These are phyloP conservation scores for Danionella dracula DNA, from an alignment of 2,797 vertebrate species.

Conservation along the genomic window DNA sequence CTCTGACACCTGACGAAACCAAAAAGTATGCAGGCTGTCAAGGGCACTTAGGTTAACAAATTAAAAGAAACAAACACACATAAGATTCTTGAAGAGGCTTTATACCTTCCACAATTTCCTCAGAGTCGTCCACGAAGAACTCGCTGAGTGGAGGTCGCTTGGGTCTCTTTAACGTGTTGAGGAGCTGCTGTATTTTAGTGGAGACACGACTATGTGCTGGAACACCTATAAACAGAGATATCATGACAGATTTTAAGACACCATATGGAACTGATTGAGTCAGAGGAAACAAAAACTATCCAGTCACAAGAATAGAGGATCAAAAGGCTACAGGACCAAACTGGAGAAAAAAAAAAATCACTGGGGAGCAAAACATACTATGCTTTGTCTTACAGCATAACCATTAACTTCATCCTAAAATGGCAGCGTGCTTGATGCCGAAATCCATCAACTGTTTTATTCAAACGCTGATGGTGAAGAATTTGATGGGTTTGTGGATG, in stretches of 20 bases:
- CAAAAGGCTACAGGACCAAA: constrained; percentile 63
- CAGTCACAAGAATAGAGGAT: constrained; percentile 44
- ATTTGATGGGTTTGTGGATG: too few relatives aligned
- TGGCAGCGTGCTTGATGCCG: too few relatives aligned
- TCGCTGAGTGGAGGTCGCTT: constrained; percentile 94
- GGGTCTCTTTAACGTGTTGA: constrained; percentile 95
- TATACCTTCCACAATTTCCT: constrained; percentile 96
- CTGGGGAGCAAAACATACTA: too few relatives aligned
- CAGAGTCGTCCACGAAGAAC: constrained; percentile 94
- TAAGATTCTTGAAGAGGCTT: too few relatives aligned
- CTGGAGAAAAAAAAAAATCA: constrained; percentile 63
- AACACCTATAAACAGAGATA: constrained; percentile 75
- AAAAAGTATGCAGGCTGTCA: too few relatives aligned
- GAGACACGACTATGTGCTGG: constrained; percentile 94
- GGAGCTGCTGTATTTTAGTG: constrained; percentile 96
- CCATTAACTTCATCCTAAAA: too few relatives aligned
- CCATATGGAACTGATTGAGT: background rate
- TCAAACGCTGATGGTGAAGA: too few relatives aligned
- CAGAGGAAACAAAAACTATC: background rate
- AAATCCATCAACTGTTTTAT: too few relatives aligned
- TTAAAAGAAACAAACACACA: too few relatives aligned
- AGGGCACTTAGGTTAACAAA: too few relatives aligned
- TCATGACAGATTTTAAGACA: constrained; percentile 21
- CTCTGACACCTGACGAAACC: too few relatives aligned
- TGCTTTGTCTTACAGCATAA: too few relatives aligned